These are phyloP conservation scores for Sitta europaea DNA, from an alignment of 2,113 vertebrate species.

Conservation along the genomic window DNA sequence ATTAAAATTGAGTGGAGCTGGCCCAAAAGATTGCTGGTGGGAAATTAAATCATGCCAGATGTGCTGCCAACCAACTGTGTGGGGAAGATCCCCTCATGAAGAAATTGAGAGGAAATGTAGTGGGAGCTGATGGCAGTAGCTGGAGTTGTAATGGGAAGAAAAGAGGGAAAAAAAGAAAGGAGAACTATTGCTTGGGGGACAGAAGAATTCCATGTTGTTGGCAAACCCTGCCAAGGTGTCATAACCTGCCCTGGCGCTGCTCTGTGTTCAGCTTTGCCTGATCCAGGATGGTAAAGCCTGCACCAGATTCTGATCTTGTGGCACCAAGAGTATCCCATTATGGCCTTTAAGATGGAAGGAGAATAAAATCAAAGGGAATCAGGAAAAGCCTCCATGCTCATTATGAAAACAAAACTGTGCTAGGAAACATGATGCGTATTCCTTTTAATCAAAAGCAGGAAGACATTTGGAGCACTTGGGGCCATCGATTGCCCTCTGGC, in stretches of 20 bases:
- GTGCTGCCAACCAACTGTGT: background rate
- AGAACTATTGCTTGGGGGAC: background rate
- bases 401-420: constrained; percentile 35
- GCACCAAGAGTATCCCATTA: background rate
- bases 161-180: background rate
- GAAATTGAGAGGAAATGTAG: background rate
- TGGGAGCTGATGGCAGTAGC: background rate
- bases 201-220: background rate
- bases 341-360: background rate
- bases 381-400: constrained; percentile 52
- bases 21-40: accelerated
- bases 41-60: background rate
- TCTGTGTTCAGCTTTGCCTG: background rate
- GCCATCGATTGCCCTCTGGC: background rate
- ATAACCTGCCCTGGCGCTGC: background rate
- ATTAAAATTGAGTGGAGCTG: background rate
- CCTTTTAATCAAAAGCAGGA: constrained; percentile 63
- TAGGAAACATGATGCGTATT: constrained; percentile 45
- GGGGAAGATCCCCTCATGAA: background rate
- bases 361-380: constrained; percentile 51
- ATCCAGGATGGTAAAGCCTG: background rate
- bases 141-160: background rate
- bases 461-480: constrained; percentile 40
- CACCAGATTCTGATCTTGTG: background rate
- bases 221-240: background rate